Evolutionary conservation across 2,797 vertebrate species (phyloP), one percentile per base, ranked within the genome.

Genomic region (Pelochelys cantorii): DNA sequence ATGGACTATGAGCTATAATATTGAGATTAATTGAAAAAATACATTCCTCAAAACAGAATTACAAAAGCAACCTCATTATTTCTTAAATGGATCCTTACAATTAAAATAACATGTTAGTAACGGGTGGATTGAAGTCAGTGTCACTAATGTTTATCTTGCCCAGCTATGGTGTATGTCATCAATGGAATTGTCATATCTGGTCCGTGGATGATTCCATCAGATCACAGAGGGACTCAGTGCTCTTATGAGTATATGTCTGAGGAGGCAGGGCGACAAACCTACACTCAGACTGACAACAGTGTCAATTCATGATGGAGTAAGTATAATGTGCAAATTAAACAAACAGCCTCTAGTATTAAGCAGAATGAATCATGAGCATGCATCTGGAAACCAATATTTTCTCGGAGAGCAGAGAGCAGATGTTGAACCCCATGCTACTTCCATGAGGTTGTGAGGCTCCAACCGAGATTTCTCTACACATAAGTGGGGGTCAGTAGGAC

Each of bases 281-380:
- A 93, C 95, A 96, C 42, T 48, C 42, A 94, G 95, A 96, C 25
- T 79, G 94, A 95, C 93, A 95, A 94, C 89, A 52, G 2, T 13
- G 11, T 88, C 15, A 0, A 85, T 62, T 86, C 74, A 29, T 2
- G 89, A 93, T 92, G 90, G 93, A 86, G 90, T 92, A 87, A 85
- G 92, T 53, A 22, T 11, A 9, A 95, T 95, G 90, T 77, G 93
- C 93, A 96, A 95, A 93, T 92, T 92, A 94, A 96, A 94, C 82
- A 96, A 62, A 95, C 7, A 54, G 62, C 25, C 20, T 65, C 89
- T 95, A 91, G 90, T 88, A 87, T 94, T 84, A 77, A 90, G 89
- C n/a, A 89, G 83, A 75, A 91, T 95, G 95, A 96, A 83, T 48
- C 42, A 48, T 48, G 42, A 48, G 42, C 42, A 48, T 54, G 53